Evolutionary conservation across 2,113 vertebrate genomes (phyloP), one percentile per base, ranked within the genome.

Genomic region (Crotalus horridus): DNA sequence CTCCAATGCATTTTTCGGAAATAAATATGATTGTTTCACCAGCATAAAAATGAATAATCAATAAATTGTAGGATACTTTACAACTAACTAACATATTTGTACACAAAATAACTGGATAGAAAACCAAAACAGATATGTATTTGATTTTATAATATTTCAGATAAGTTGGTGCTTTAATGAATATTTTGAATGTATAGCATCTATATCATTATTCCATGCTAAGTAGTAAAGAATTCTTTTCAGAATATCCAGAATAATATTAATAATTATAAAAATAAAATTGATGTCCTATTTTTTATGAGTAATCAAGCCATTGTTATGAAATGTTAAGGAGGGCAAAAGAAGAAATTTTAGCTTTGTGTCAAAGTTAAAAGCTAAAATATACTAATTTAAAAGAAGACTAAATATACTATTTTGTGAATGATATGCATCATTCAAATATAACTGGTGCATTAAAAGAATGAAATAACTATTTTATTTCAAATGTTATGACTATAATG

Each of bases 401-500:
- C 88, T 58, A 54, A 64, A 93, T 17, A 5, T 94, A 74, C 51
- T 88, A 58, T 0, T 58, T 43, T 88, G 1, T 56, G 20, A 12
- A 48, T 0, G 12, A 0, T 0, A 51, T 54, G 21, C 5, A 92
- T 92, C 13, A 21, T 86, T 87, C 93, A 95, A 61, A 93, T 89
- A 85, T 59, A 92, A 29, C 54, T 23, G 23, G 10, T 93, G 85
- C 56, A 93, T 89, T 91, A 46, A 10, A 86, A 20, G 6, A 58
- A 2, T 51, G 85, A 88, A 58, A 0, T 23, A 8, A 56, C 89
- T 55, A 13, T 87, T 94, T 43, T 4, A 74, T 94, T 97, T 93
- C 69, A 53, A 94, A 29, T 85, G 74, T 43, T 33, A 55, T 92
- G 92, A 93, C 91, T 85, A 17, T 93, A 90, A 26, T 53, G 48